Percentiles rank a stretch among this genome's conserved stretches.
phyloP scores from a whole-genome alignment of 2,888 invertebrate genomes.

The Tiphia femorata region DNA sequence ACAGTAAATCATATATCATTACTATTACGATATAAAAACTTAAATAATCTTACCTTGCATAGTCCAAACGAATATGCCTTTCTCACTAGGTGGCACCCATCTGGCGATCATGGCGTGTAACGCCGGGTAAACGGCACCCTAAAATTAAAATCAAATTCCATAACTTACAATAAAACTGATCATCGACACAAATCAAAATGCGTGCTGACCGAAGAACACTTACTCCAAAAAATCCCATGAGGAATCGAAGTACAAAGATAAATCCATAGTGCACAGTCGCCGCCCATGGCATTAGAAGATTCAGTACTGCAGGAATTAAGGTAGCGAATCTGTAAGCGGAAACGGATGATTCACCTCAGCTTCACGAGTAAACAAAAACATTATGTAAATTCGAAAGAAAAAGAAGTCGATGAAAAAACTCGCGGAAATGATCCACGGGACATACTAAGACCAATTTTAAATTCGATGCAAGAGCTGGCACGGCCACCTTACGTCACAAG shows the following conservation, averaged over 20 bases:
- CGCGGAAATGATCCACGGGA: no score
- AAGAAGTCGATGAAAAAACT: no score
- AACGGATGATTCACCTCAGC: not conserved
- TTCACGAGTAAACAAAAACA: not conserved
- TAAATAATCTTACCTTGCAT: constrained; percentile 66
- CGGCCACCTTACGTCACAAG: no score
- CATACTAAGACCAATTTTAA: no score
- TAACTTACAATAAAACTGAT: not conserved
- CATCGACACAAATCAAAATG: not conserved
- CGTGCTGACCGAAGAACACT: constrained; percentile 38
- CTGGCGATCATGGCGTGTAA: constrained; percentile 78
- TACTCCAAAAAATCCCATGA: constrained; percentile 66
- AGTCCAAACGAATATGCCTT: constrained; percentile 81
- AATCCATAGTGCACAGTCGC: constrained; percentile 53
- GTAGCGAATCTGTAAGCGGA: constrained; percentile 57
- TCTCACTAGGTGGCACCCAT: constrained; percentile 83
- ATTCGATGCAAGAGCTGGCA: no score
- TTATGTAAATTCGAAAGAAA: not conserved
- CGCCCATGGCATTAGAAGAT: constrained; percentile 63
- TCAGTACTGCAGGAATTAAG: constrained; percentile 62
- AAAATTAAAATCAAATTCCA: constrained; percentile 16
- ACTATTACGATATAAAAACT: not conserved
- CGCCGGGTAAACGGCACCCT: constrained; percentile 78
- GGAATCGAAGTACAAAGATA: constrained; percentile 59
- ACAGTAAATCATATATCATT: no score